phyloP scores from a whole-genome alignment of 37 sponge, comb jelly and placozoan species.

The Ephydatia muelleri region DNA sequence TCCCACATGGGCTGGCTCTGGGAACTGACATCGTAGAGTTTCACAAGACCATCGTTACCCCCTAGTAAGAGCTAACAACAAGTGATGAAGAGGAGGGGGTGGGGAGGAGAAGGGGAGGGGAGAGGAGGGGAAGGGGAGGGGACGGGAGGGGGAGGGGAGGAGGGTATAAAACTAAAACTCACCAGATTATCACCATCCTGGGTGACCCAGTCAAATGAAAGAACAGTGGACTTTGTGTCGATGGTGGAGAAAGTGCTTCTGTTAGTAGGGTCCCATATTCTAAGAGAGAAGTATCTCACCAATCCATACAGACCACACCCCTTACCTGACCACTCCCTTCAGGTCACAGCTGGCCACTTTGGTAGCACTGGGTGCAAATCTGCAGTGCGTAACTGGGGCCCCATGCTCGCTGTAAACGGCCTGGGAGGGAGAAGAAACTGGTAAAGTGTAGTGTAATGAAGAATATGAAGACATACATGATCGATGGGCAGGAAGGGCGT shows the following conservation, averaged over 20 bases:
- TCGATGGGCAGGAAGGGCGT: conserved; percentile 49
- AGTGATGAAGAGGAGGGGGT: no score
- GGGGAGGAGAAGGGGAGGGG: not conserved
- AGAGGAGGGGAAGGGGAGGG: conserved; percentile 52
- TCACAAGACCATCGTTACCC: not conserved
- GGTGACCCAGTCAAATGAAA: conserved; percentile 79
- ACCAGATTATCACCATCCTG: conserved; percentile 54
- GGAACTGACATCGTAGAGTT: not conserved
- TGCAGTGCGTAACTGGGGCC: conserved; percentile 78
- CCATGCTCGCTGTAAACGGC: conserved; percentile 67
- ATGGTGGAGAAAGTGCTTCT: conserved; percentile 35
- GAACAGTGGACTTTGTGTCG: conserved; percentile 45
- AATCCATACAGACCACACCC: not conserved
- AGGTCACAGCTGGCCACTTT: conserved; percentile 77
- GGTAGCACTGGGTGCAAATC: conserved; percentile 77
- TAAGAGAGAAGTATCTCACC: not conserved
- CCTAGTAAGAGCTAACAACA: conserved; percentile 3
- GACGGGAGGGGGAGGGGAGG: conserved; percentile 19
- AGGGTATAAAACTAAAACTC: conserved; percentile 30
- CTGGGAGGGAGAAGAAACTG: not conserved
- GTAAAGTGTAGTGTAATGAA: not conserved
- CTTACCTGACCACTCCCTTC: conserved; percentile 70
- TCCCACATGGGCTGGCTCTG: not conserved
- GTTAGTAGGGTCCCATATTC: conserved; percentile 49
- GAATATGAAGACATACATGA: conserved; percentile 4